Evolutionary conservation across 2,888 invertebrate species (phyloP).

Genomic region (Andrena marginata): DNA sequence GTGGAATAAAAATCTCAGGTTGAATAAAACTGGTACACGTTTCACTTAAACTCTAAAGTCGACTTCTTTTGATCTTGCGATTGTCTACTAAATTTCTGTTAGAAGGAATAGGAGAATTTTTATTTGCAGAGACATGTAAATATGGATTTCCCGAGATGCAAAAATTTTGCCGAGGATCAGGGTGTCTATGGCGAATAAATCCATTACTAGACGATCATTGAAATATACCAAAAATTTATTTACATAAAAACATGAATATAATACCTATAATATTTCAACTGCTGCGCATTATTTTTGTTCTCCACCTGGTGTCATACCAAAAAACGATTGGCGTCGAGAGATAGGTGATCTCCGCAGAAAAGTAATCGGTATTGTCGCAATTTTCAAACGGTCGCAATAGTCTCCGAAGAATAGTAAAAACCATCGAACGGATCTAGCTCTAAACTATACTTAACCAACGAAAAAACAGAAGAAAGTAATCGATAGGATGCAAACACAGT

Average conservation of each 20-base stretch:
- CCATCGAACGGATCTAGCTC: slow-evolving; percentile 59
- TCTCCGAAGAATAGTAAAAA: slow-evolving; percentile 54
- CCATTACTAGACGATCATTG: slow-evolving; percentile 67
- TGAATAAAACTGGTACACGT: neutral
- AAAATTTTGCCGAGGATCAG: neutral
- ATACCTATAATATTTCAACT: slow-evolving; percentile 82
- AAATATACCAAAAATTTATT: slow-evolving; percentile 85
- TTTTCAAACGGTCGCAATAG: slow-evolving; percentile 68
- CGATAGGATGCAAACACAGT: slow-evolving; percentile 65
- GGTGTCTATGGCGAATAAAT: neutral
- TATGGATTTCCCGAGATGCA: neutral
- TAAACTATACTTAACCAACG: slow-evolving; percentile 62
- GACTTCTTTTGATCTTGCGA: neutral
- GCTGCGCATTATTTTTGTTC: slow-evolving; percentile 75
- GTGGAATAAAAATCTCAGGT: neutral
- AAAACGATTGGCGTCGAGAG: slow-evolving; percentile 72
- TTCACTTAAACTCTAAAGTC: neutral
- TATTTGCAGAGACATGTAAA: neutral
- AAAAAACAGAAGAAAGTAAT: slow-evolving; percentile 44
- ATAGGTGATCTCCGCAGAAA: slow-evolving; percentile 51
- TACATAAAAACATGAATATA: slow-evolving; percentile 84
- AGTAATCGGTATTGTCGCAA: slow-evolving; percentile 78
- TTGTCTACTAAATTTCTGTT: neutral
- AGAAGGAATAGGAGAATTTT: neutral
- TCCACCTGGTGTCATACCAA: slow-evolving; percentile 68